Evolutionary conservation across 2,888 invertebrate species (phyloP).

Genomic region (Epiblema foenella): DNA sequence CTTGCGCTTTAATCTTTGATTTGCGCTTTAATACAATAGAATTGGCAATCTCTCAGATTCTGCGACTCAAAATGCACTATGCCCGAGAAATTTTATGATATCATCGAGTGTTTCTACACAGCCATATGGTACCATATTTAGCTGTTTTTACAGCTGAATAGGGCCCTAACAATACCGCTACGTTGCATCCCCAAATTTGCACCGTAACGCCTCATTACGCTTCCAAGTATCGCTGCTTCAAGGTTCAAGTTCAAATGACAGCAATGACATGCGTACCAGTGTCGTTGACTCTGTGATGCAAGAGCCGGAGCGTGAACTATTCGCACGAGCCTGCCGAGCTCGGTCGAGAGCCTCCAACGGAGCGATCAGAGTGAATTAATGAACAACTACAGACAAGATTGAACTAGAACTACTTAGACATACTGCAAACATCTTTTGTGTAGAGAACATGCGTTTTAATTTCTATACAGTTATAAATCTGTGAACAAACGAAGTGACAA

Average conservation of each 20-base stretch:
- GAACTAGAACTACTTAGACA: not conserved
- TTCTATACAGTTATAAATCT: too few relatives aligned
- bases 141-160: slow-evolving; percentile 14
- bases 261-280: slow-evolving; percentile 66
- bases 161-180: slow-evolving; percentile 51
- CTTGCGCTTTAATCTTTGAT: too few relatives aligned
- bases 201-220: slow-evolving; percentile 38
- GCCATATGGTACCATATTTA: not conserved
- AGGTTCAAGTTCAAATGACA: slow-evolving; percentile 65
- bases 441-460: too few relatives aligned
- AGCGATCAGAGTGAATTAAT: slow-evolving; percentile 5
- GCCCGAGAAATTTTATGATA: not conserved
- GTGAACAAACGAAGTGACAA: too few relatives aligned
- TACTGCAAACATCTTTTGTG: not conserved
- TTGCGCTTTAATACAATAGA: too few relatives aligned
- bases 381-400: not conserved
- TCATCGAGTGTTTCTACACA: not conserved
- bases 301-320: slow-evolving; percentile 71
- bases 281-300: slow-evolving; percentile 78
- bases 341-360: slow-evolving; percentile 40
- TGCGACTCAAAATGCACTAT: not conserved
- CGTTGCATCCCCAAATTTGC: slow-evolving; percentile 38
- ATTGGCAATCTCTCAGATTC: not conserved
- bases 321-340: slow-evolving; percentile 64
- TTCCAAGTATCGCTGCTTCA: slow-evolving; percentile 21